These are phyloP conservation scores for Polyergus mexicanus DNA, from an alignment of 1,140 invertebrate species.

Conservation along the genomic window DNA sequence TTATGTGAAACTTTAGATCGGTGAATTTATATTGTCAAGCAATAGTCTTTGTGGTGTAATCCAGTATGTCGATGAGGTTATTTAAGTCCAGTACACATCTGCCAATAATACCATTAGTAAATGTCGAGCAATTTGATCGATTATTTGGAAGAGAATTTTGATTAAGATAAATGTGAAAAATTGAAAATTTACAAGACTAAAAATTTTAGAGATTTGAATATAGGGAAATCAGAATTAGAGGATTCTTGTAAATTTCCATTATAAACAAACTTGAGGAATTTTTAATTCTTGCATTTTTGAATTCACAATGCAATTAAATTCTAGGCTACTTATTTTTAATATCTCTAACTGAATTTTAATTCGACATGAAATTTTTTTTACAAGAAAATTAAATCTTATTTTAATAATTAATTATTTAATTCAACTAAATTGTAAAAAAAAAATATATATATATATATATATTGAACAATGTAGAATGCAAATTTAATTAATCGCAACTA, in stretches of 20 bases:
- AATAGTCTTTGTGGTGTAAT: neutral
- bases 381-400: neutral
- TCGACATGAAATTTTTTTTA: neutral
- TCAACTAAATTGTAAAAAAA: neutral
- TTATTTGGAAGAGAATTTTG: neutral
- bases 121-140: neutral
- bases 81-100: neutral
- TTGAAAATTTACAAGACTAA: neutral
- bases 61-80: conserved; percentile 36
- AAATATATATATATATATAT: neutral
- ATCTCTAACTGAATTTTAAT: neutral
- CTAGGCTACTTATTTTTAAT: too few species aligned
- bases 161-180: conserved; percentile 1
- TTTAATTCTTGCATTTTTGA: neutral
- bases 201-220: neutral
- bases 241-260: neutral
- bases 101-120: neutral
- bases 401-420: conserved; percentile 10
- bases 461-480: neutral
- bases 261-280: too few species aligned
- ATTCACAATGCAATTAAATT: neutral
- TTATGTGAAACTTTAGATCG: neutral
- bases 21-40: neutral
- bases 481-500: conserved; percentile 25
- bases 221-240: too few species aligned